These are phyloP conservation scores for Python bivittatus DNA, from an alignment of 2,113 vertebrate species.

Conservation along the genomic window DNA sequence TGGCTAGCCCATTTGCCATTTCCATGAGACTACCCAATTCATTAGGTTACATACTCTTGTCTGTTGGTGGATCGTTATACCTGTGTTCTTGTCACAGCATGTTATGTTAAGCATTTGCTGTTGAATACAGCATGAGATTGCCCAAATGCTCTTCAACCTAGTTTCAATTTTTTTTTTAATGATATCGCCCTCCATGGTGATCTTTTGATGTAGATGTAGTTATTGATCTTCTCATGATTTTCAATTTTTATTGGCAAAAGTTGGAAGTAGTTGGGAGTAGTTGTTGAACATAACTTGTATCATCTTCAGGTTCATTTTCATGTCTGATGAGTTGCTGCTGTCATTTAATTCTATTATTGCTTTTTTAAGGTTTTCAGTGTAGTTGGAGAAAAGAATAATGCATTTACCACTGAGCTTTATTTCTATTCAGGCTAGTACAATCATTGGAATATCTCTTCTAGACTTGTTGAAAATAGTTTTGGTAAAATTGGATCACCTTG, in stretches of 20 bases:
- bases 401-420: background rate
- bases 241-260: background rate
- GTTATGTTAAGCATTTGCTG: background rate
- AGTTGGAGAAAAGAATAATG: background rate
- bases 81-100: background rate
- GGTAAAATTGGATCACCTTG: background rate
- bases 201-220: background rate
- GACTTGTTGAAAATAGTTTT: background rate
- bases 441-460: background rate
- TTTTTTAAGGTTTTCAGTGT: background rate
- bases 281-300: background rate
- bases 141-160: background rate
- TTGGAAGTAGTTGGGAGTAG: background rate
- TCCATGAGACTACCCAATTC: background rate
- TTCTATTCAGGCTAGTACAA: background rate
- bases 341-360: background rate
- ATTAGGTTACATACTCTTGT: background rate
- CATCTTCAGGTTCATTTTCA: background rate
- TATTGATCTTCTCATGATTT: background rate
- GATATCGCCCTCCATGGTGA: background rate
- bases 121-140: background rate
- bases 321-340: background rate
- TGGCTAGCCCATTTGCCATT: background rate
- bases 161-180: background rate
- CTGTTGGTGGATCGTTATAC: background rate